Base-by-base conservation (phyloP, 1,140 invertebrate species). In the Grapholita molesta region DNA sequence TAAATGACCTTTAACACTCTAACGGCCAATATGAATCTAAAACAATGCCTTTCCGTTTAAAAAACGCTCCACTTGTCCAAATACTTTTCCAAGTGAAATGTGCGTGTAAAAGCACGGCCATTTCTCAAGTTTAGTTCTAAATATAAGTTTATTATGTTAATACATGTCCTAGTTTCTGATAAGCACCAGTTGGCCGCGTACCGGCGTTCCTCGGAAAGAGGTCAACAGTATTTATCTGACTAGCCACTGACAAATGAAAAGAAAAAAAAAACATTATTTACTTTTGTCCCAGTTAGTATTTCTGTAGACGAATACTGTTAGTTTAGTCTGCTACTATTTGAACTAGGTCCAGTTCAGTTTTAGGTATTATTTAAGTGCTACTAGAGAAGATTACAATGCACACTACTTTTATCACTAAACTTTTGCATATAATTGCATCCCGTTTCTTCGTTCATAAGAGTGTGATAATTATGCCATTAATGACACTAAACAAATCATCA, bases 81-180 rank as follows among this genome's bases (percentile, higher is more conserved):
- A 38, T 38, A 38, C 35, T 38, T 33, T 1, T 33, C n/a, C 35
- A 38, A 11, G 5, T 38, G 12, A 38, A 15, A 6, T 6, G 35
- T 38, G 35, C 35, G 35, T 38, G 35, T 38, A 38, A 2, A 38
- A 38, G 5, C 35, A 38, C 35, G 12, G 3, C n/a, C 35, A 38
- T 38, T 38, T 38, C n/a, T 38, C 35, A 38, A 15, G 35, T 38
- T 38, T 9, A 48, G 55, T 28, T 61, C 55, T 61, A 61, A 61
- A 61, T 61, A 61, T 61, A 61, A 61, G 25, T 5, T 57, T 23
- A 61, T 61, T 61, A 61, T 61, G 55, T 28, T 30, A 61, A 61
- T 61, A 28, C 55, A 15, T 61, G 55, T 30, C 55, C 55, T 11
- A 61, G 25, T 28, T 61, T 61, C 25, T 28, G 55, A 61, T 30